A percentile compares a stretch with the other conserved stretches of the same genome.
Conservation (phyloP, 2,797 vertebrate species). For the Rhabdophis nuchalis region DNA sequence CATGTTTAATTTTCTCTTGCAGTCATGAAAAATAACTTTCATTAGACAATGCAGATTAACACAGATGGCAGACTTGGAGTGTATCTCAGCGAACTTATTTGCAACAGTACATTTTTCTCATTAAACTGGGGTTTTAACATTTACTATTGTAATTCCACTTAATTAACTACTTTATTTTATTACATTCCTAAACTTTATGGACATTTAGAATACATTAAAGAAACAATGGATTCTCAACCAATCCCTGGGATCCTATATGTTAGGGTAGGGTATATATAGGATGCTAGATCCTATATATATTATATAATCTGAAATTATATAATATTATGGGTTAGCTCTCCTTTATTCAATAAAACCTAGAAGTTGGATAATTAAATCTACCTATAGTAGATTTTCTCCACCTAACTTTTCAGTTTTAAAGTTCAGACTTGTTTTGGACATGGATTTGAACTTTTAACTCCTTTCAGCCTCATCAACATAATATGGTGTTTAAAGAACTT, state of each 20-base stretch:
- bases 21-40: conserved; percentile 36
- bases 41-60: conserved; percentile 16
- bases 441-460: neutral
- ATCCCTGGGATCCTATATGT: neutral
- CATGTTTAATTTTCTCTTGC: conserved; percentile 38
- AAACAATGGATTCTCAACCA: neutral
- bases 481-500: neutral
- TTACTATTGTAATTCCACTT: conserved; percentile 11
- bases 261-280: neutral
- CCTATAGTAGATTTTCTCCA: neutral
- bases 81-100: neutral
- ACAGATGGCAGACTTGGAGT: conserved; percentile 11
- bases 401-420: neutral
- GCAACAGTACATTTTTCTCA: neutral
- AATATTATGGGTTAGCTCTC: neutral
- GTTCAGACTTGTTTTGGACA: neutral
- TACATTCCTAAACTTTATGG: neutral
- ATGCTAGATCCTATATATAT: too few relatives aligned
- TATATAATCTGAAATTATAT: neutral
- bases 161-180: conserved; percentile 20
- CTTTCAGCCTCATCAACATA: neutral
- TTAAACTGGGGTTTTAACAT: conserved; percentile 28
- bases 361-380: neutral
- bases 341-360: neutral
- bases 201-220: neutral